Evolutionary conservation across 1,140 invertebrate species (phyloP).

Genomic region (Trichonephila inaurata): DNA sequence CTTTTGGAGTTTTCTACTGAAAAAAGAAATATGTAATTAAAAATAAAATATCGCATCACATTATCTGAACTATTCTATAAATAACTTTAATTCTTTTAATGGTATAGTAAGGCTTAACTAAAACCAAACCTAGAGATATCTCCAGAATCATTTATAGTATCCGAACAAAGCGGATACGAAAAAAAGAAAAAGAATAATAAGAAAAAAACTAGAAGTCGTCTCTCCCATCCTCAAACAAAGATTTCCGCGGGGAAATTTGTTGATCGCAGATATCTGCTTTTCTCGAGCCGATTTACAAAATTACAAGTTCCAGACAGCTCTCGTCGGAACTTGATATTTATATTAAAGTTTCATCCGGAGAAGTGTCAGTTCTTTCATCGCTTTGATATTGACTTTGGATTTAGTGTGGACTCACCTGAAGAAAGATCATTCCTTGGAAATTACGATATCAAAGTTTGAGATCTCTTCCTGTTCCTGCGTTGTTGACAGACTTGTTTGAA

Average conservation of each 20-base stretch:
- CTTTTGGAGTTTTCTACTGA: too few relatives aligned
- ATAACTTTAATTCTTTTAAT: too few relatives aligned
- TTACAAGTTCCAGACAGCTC: conserved; percentile 23
- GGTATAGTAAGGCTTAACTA: too few relatives aligned
- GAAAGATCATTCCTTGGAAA: neutral
- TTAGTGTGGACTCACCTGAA: neutral
- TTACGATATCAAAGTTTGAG: neutral
- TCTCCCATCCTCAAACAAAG: neutral
- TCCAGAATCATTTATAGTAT: too few relatives aligned
- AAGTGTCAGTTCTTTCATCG: neutral
- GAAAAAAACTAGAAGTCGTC: neutral
- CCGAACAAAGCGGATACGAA: too few relatives aligned
- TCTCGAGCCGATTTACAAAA: neutral
- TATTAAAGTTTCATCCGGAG: conserved; percentile 23
- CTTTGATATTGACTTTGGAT: conserved; percentile 8
- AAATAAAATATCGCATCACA: too few relatives aligned
- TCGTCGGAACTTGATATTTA: conserved; percentile 1
- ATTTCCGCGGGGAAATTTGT: neutral
- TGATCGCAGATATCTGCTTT: neutral
- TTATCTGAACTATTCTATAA: too few relatives aligned
- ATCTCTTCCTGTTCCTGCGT: neutral
- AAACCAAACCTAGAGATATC: too few relatives aligned
- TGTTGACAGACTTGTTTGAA: neutral
- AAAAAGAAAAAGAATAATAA: neutral
- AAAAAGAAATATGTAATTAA: too few relatives aligned